Conservation (phyloP, 2,888 invertebrate species). For the Sphecodes monilicornis region DNA sequence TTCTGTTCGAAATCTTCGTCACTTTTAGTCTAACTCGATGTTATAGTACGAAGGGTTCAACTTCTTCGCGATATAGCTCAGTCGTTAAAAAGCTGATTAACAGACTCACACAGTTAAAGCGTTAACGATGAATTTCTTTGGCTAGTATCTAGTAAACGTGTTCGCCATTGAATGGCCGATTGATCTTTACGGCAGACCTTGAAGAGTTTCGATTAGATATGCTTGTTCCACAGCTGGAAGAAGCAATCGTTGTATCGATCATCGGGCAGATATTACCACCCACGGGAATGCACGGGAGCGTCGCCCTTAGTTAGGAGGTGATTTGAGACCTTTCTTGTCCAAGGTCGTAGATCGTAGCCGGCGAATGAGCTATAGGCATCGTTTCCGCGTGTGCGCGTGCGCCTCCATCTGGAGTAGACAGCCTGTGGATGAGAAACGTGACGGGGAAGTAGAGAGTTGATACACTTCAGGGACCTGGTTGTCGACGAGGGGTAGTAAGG, state of each 20-base stretch:
- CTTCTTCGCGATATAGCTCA: not conserved
- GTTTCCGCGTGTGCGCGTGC: conserved; percentile 15
- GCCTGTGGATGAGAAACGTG: conserved; percentile 58
- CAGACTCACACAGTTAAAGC: not conserved
- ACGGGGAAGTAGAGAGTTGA: conserved; percentile 58
- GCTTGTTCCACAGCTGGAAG: not conserved
- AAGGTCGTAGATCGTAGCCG: conserved; percentile 78
- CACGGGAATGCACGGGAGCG: conserved; percentile 18
- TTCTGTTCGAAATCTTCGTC: not conserved
- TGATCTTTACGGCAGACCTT: not conserved
- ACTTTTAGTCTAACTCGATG: not conserved
- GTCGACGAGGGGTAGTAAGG: conserved; percentile 33
- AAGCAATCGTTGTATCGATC: conserved; percentile 1
- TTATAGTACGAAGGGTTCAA: not conserved
- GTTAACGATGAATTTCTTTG: not conserved
- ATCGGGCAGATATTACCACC: not conserved
- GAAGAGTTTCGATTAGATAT: conserved; percentile 1
- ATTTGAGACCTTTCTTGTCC: conserved; percentile 71
- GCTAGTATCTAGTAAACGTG: not conserved
- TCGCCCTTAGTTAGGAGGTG: conserved; percentile 45
- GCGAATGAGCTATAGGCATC: conserved; percentile 38
- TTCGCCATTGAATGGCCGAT: not conserved
- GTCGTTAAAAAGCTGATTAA: not conserved
- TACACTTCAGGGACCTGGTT: conserved; percentile 53
- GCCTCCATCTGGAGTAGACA: conserved; percentile 62